Evolutionary conservation across 2,888 invertebrate species (phyloP), one percentile per base, ranked within the genome.

Genomic region (Polyploca ridens): DNA sequence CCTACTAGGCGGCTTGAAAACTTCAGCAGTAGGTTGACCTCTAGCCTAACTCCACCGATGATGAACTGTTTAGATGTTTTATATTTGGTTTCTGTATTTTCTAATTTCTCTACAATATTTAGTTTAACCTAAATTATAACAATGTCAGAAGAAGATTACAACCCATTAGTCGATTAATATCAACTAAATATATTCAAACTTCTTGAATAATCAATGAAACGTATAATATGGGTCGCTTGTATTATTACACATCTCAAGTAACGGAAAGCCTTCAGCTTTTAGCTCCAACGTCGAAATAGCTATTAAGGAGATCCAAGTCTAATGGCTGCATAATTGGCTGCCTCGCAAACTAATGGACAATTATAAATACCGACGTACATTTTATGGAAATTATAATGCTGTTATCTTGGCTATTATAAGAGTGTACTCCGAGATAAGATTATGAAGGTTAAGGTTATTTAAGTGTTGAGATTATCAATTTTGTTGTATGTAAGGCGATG

Each of bases 331-430:
- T 93, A 93, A 93, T 93, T 93, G 92, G 90, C 88, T 87, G 88
- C 90, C 87, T 90, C 90, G 89, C 86, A 86, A 87, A 88, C 90
- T 93, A 93, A 93, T 93, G 91, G 93, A 90, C 92, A 91, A 93
- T 93, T 93, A 90, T 82, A 81, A 78, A 83, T 82, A 80, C 78
- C 84, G 80, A 80, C 83, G 83, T 78, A 81, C 79, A 85, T 86
- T 87, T 85, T 82, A 82, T 75, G 79, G 69, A 79, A 84, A 83
- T 87, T 84, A 83, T 85, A 86, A 85, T 81, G 78, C 69, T 78
- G 79, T 82, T 83, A 83, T 67, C 71, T 73, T 64, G 70, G 69
- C 72, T 71, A 70, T 71, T 70, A 72, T 68, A 67, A 62, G 65
- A 64, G 64, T 60, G 38, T 66, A 58, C 58, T 63, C 58, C 62